Base-by-base conservation (phyloP, 2,797 vertebrate species). In the Champsocephalus gunnari region DNA sequence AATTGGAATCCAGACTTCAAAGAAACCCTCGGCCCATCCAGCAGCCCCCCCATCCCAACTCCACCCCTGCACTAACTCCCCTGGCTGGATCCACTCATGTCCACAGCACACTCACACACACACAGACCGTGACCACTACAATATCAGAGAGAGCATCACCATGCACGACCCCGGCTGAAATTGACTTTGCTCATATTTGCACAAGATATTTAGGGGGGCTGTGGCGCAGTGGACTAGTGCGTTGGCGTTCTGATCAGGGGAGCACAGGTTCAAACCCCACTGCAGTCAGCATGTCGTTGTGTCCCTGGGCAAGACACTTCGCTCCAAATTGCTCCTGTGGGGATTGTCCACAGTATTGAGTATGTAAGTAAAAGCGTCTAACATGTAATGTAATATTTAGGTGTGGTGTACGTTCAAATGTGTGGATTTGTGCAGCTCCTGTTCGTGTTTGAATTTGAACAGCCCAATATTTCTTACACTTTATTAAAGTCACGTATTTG, bases 1-100 rank as follows among this genome's bases (percentile, higher is more conserved):
- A 99, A 99, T 99, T 99, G 97, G 96, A 99, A 99, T 98, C 96
- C 94, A 97, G 97, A 99, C 98, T 97, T 99, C 97, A 99, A 99
- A 99, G 97, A 96, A 96, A 94, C 95, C 95, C 94, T 95, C 90
- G 83, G 95, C 93, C 94, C 94, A 95, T 95, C 95, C 94, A 88
- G 82, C 85, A 82, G 66, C 79, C 82, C 87, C 87, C 84, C 80
- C 81, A 81, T 82, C 79, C 88, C 94, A 93, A 67, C 92, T 94
- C 88, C 86, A 87, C 90, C 92, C 89, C 92, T 89, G 83, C 84
- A 87, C 88, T 83, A 86, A 88, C 93, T 88, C 91, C 93, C 81
- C 91, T 92, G 92, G 88, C 89, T 89, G 87, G 88, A 93, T 93
- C 89, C 88, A 92, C 91, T 92, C 90, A 85, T 67, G 75, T 87